A percentile compares a stretch with the other conserved stretches of the same genome.
These are phyloP conservation scores for Momotus momota DNA, from an alignment of 2,797 vertebrate genomes.

Conservation along the genomic window DNA sequence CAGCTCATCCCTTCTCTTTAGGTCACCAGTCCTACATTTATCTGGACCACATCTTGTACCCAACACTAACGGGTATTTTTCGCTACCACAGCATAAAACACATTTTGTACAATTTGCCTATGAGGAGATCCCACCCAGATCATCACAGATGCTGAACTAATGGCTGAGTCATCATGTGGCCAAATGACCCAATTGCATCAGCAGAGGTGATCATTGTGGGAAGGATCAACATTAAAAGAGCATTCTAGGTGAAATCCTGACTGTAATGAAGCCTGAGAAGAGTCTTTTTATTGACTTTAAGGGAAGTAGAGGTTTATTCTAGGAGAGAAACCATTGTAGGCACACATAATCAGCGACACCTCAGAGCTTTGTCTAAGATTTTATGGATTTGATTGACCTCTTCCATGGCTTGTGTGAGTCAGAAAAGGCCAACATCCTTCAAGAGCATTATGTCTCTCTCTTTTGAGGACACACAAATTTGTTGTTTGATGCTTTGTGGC, in stretches of 20 bases:
- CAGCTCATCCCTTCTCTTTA: background rate
- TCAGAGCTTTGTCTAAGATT: background rate
- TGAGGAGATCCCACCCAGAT: constrained; percentile 35
- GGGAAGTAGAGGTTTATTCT: background rate
- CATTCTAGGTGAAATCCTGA: background rate
- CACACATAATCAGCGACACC: background rate
- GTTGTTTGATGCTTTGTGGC: background rate
- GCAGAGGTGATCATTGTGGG: background rate
- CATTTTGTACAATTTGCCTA: constrained; percentile 12
- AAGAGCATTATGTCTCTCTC: background rate
- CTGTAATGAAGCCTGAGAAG: background rate
- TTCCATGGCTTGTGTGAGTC: background rate
- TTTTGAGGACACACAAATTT: background rate
- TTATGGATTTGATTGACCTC: background rate
- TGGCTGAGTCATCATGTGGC: background rate
- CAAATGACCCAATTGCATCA: constrained; percentile 49
- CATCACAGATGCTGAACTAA: constrained; percentile 2
- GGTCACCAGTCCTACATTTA: background rate
- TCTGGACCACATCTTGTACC: background rate
- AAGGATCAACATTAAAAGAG: constrained; percentile 27
- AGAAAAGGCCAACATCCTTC: background rate
- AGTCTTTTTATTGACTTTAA: background rate
- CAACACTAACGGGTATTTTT: background rate
- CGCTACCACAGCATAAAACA: background rate
- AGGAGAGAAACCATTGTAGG: background rate